Evolutionary conservation across 2,797 vertebrate genomes (phyloP).

Genomic region (Syndactyla subalaris): DNA sequence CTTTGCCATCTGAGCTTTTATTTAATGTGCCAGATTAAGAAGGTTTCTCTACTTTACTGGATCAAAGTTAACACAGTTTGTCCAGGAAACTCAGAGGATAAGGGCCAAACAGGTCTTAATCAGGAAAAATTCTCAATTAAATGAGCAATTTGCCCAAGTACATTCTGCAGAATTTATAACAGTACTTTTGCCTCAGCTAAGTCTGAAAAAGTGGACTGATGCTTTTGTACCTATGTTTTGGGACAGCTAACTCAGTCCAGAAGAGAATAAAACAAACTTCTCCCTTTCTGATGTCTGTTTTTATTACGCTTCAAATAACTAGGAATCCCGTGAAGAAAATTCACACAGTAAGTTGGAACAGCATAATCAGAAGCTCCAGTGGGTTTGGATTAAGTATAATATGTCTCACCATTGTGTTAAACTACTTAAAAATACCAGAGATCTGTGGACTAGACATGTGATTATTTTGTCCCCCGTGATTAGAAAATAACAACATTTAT

Average conservation of each 20-base stretch:
- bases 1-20: slow-evolving; percentile 44
- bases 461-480: neutral
- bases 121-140: slow-evolving; percentile 10
- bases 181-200: neutral
- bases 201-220: neutral
- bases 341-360: slow-evolving; percentile 41
- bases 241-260: neutral
- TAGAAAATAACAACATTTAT: slow-evolving; percentile 11
- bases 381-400: slow-evolving; percentile 49
- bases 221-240: neutral
- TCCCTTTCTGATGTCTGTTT: neutral
- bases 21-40: slow-evolving; percentile 54
- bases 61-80: slow-evolving; percentile 39
- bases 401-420: slow-evolving; percentile 26
- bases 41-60: slow-evolving; percentile 33
- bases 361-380: slow-evolving; percentile 38
- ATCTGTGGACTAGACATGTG: neutral
- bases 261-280: neutral
- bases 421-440: slow-evolving; percentile 14
- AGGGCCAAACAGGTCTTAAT: slow-evolving; percentile 6
- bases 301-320: neutral
- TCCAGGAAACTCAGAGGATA: slow-evolving; percentile 38
- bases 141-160: neutral
- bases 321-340: slow-evolving; percentile 6
- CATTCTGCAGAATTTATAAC: neutral